These are phyloP conservation scores for Gonocerus acuteangulatus DNA, from an alignment of 2,888 invertebrate species.

Conservation along the genomic window DNA sequence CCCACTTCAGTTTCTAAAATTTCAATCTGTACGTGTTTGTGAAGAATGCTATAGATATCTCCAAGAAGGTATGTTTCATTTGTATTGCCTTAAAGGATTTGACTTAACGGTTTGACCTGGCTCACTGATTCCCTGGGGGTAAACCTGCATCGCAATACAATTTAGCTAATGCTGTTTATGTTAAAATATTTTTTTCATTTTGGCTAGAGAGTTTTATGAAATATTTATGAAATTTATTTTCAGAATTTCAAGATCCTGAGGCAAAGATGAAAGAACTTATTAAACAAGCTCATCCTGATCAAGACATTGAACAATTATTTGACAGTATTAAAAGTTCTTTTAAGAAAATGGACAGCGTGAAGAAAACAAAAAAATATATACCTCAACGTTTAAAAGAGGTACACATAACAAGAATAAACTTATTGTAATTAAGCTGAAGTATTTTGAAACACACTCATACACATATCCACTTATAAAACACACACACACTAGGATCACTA, in stretches of 20 bases:
- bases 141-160: too few species aligned
- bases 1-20: slow-evolving; percentile 48
- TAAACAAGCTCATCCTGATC: slow-evolving; percentile 38
- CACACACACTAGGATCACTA: too few species aligned
- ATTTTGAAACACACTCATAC: too few species aligned
- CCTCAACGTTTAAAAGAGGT: slow-evolving; percentile 43
- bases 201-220: neutral
- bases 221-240: neutral
- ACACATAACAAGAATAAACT: too few species aligned
- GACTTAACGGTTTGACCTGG: too few species aligned
- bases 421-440: too few species aligned
- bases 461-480: too few species aligned
- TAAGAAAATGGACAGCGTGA: slow-evolving; percentile 40
- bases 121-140: too few species aligned
- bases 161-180: too few species aligned
- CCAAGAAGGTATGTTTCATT: slow-evolving; percentile 40
- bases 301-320: slow-evolving; percentile 35
- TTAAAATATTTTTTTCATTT: neutral
- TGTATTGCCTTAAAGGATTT: neutral
- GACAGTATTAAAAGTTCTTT: slow-evolving; percentile 39
- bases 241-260: slow-evolving; percentile 38
- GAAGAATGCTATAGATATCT: slow-evolving; percentile 48
- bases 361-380: slow-evolving; percentile 40
- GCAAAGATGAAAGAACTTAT: slow-evolving; percentile 36
- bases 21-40: slow-evolving; percentile 48